Base-by-base conservation (phyloP, 2,888 invertebrate genomes). In the Drosophila parthenogenetica region DNA sequence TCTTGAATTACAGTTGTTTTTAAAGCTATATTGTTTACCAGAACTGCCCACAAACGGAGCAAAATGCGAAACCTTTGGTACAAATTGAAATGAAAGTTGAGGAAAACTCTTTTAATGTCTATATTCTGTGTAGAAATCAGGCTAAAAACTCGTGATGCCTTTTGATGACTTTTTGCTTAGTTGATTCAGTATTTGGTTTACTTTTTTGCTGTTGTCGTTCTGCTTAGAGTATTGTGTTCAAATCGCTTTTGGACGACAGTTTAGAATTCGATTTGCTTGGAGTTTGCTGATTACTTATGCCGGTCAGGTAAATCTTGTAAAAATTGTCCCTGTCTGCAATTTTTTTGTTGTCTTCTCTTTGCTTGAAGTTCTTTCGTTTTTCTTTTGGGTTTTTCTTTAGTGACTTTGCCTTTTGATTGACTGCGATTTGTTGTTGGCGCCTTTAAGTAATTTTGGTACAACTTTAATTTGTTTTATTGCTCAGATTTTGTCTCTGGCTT, bases 221-320 rank as follows among this genome's bases (percentile, higher is more conserved):
- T 7, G 32, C 49, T 57, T 58, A 40, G 29, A 40, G 16, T 53
- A 63, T 53, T 76, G 86, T 75, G 84, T 68, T 66, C 61, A 87
- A 86, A 86, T 86, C 86, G 88, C 46, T 86, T 87, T 80, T 67
- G 75, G 81, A 87, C 81, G 77, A 86, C 86, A 87, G 82, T 79
- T 89, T 89, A 82, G 74, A 77, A 74, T 69, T 75, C 89, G 85
- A 87, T 87, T 88, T 59, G 70, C n/a, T 13, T 53, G n/a, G 11
- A 14, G 54, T 22, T 25, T 22, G 37, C 76, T 82, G 73, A 75
- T 86, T 89, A 87, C 80, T 87, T 86, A 86, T 86, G 89, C 85
- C 62, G 75, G 80, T 86, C 85, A 86, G 85, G 89, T 87, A 79
- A 77, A 70, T 81, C 85, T 72, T 82, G 86, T 80, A 89, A 81